Base-by-base conservation (phyloP, 2,888 invertebrate genomes). In the Nemotelus pantherinus region DNA sequence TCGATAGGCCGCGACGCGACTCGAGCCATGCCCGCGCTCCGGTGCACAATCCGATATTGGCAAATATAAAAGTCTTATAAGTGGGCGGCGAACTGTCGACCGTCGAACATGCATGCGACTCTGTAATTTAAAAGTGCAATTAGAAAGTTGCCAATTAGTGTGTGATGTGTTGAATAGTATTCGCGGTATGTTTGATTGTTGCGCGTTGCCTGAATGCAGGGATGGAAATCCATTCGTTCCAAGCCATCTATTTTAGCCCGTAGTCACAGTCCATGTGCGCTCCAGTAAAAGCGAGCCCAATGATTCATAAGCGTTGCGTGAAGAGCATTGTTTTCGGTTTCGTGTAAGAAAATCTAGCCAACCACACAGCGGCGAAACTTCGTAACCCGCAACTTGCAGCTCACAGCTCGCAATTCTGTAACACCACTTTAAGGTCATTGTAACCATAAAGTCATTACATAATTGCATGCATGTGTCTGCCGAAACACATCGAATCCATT, bases 121-220 rank as follows among this genome's bases (percentile, higher is more conserved):
- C 25, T 70, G 47, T 70, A 70, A 70, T 70, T 70, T 53, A 53
- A 70, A 70, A 70, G 70, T 70, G 70, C 70, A 70, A 70, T 70
- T 70, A 70, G 70, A 70, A 70, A 70, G 70, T 70, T 70, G 70
- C 70, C 70, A 70, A 70, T 70, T 70, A 70, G 70, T 70, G 53
- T 70, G 70, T 53, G 70, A 70, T 70, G 70, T 70, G 70, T 70
- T 70, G 55, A 70, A 70, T 55, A 70, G 53, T 70, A 55, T 70
- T 70, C 44, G 70, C 70, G 43, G 55, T 70, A 70, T 63, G 63
- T 43, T 63, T 43, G 63, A 43, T 39, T 63, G 43, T 5, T 10
- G 10, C 4, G 1, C 6, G 39, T 63, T 43, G 43, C 39, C 9
- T 5, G 43, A 63, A 39, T 3, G 43, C 25, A 25, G 25, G 25